A percentile compares a stretch with the other conserved stretches of the same genome.
These are phyloP conservation scores for Dendroctonus ponderosae DNA, from an alignment of 1,140 invertebrate species.

Conservation along the genomic window DNA sequence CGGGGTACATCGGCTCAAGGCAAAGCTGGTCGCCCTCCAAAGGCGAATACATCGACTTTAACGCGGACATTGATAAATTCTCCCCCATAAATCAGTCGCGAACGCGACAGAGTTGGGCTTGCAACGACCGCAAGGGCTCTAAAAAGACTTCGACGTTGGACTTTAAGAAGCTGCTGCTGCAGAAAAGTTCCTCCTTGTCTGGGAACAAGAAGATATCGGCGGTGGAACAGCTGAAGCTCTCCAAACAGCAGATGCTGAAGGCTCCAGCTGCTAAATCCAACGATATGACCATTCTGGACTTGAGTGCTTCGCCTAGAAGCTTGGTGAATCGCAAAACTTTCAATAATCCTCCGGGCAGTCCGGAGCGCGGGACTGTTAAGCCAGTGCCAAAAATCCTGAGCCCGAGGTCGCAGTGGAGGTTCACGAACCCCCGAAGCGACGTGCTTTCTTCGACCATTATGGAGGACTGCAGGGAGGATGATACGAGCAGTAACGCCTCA, in stretches of 20 bases:
- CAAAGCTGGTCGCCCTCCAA: constrained; percentile 58
- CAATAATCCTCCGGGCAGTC: constrained; percentile 54
- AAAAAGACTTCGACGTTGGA: constrained; percentile 70
- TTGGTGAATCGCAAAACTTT: constrained; percentile 61
- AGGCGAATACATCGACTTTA: constrained; percentile 47
- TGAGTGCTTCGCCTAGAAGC: constrained; percentile 66
- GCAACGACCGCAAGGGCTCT: constrained; percentile 50
- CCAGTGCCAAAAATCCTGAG: constrained; percentile 66
- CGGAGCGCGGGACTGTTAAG: constrained; percentile 55
- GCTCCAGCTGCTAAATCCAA: constrained; percentile 33
- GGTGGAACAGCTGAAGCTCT: constrained; percentile 77
- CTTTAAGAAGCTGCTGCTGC: constrained; percentile 77
- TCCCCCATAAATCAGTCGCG: constrained; percentile 42
- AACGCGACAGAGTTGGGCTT: constrained; percentile 52
- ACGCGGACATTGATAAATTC: constrained; percentile 44
- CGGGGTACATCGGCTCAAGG: constrained; percentile 56
- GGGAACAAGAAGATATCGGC: constrained; percentile 67
- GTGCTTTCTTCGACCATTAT: constrained; percentile 81
- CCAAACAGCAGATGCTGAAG: constrained; percentile 56
- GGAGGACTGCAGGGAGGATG: constrained; percentile 76
- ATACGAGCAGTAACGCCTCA: constrained; percentile 52
- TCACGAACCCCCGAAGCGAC: constrained; percentile 71
- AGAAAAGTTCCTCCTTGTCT: constrained; percentile 59
- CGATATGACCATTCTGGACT: constrained; percentile 59
- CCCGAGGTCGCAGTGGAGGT: constrained; percentile 68